phyloP scores from a whole-genome alignment of 23 tunicate species.

The Ascidia mentula region DNA sequence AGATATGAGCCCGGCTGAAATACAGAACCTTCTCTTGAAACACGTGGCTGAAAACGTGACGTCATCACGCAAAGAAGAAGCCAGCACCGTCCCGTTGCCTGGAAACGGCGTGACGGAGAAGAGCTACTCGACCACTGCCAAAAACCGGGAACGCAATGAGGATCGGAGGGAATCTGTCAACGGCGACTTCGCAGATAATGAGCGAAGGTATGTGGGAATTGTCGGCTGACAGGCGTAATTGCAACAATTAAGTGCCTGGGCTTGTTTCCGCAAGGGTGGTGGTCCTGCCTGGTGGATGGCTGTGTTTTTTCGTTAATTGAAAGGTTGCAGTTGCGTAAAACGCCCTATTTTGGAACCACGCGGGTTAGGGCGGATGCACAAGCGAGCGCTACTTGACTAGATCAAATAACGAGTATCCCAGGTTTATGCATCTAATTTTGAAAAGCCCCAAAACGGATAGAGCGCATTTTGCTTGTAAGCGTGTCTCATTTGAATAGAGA shows the following conservation, averaged over 20 bases:
- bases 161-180: constrained; percentile 5
- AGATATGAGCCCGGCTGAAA: constrained; percentile 33
- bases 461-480: not conserved
- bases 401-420: no score
- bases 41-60: constrained; percentile 35
- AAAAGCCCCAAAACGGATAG: not conserved
- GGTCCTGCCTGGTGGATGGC: not conserved
- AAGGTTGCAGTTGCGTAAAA: no score
- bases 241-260: constrained; percentile 6
- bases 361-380: no score
- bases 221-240: not conserved
- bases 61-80: not conserved
- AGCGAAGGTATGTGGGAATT: constrained; percentile 16
- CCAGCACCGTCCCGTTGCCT: not conserved
- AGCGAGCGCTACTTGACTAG: no score
- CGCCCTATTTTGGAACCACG: no score
- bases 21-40: constrained; percentile 41
- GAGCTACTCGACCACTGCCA: not conserved
- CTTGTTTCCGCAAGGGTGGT: constrained; percentile 8
- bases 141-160: not conserved
- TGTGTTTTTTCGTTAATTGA: not conserved
- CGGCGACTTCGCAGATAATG: not conserved
- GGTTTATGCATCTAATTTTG: no score
- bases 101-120: not conserved
- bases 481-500: not conserved